Evolutionary conservation across 2,797 vertebrate species (phyloP), one percentile per base, ranked within the genome.

Genomic region (Erpetoichthys calabaricus): DNA sequence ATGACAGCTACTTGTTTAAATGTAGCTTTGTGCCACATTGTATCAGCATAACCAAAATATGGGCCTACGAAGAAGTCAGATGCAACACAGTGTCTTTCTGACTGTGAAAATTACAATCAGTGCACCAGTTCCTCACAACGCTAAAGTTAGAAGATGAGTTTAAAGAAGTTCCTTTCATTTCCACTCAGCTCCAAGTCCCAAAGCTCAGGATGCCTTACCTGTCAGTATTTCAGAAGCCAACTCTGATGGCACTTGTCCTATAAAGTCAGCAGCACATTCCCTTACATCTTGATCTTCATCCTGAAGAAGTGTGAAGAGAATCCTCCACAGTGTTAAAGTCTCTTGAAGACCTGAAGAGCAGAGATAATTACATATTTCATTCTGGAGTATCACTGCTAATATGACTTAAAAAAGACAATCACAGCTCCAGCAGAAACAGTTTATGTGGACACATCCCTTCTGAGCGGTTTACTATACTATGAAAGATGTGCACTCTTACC

Each of bases 231-330:
- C 4, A 41, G 53, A 58, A 10, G 80, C 62, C 7, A 80, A 66
- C 63, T 68, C 57, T 9, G 66, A 42, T 9, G 81, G 78, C 1
- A 81, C 73, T 3, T 76, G 70, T n/a, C 71, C 75, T 63, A 89
- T 77, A 41, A 90, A 86, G 64, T 91, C 86, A 0, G 91, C 77
- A 25, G 89, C 89, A 59, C 75, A 66, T 49, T 94, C 83, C 67
- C 92, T 75, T 64, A 97, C 78, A 1, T 82, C 80, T 65, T 83
- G 78, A 63, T 97, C 94, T 75, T 99, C 94, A 47, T 92, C 93
- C 73, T 97, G 93, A 59, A 97, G 80, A 61, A 99, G 84, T 0
- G 68, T 74, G 60, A 95, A 73, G 66, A 96, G 69, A 69, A 87
- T 87, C 63, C 67, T 86, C 94, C 94, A 97, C 56, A 97, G 73